Evolutionary conservation across 2,113 vertebrate species (phyloP), one percentile per base, ranked within the genome.

Genomic region (Rousettus leschenaultii): DNA sequence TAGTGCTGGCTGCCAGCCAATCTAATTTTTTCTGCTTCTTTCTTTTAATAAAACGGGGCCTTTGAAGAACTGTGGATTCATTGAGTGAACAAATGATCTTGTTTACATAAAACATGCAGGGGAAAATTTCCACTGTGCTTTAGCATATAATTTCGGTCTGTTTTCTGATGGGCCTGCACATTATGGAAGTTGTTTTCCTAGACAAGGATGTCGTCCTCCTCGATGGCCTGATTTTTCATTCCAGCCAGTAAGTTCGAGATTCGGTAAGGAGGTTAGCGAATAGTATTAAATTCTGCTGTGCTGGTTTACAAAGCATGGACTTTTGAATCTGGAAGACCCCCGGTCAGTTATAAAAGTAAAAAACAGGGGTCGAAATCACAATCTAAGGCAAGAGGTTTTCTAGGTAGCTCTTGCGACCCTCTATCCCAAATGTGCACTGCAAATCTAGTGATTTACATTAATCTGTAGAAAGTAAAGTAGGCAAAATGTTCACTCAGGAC

Each of bases 51-150:
- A 98, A 98, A 98, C 77, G 97, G 93, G 93, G 89, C 96, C 97
- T 98, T 98, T 98, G 97, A 99, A 98, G 96, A 97, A 80, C 70
- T 97, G 93, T 87, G 93, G 78, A 45, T 97, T 98, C 97, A 95
- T 5, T 97, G 97, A 98, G 98, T 98, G 97, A 98, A 98, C 95
- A 98, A 98, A 98, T 97, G 97, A 90, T 95, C 91, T 92, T 97
- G 95, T 96, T 98, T 98, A 97, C 94, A 84, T 95, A 97, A 98
- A 98, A 96, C 95, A 96, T 33, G 89, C 93, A 71, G 92, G 83
- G 71, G 97, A 94, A 97, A 98, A 97, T 94, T 97, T 98, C 97
- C 95, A 98, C 79, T 91, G 84, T 26, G 88, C 94, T 90, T 91
- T 95, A 92, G 73, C 65, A 35, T 65, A 74, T 94, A 97, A 97